Percentiles rank a stretch among this genome's conserved stretches.
phyloP scores from a whole-genome alignment of 2,888 invertebrate species.

The Imbricaverruca yamaguchii region DNA sequence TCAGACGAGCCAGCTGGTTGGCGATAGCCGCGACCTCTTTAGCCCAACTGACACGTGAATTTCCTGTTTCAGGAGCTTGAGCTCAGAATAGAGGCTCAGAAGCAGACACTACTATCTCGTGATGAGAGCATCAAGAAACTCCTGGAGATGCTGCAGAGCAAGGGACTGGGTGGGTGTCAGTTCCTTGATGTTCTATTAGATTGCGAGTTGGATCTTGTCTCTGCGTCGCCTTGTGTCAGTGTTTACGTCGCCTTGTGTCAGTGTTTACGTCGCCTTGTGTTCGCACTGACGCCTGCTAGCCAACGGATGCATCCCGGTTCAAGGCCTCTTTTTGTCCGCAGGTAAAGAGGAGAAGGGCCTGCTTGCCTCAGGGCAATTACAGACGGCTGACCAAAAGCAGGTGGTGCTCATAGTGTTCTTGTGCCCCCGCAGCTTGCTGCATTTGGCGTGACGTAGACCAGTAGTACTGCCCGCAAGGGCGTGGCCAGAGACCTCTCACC shows the following conservation, averaged over 20 bases:
- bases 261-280: not conserved
- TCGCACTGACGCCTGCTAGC: not conserved
- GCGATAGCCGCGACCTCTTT: no score
- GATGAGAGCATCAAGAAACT: slow-evolving; percentile 98
- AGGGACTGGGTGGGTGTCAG: slow-evolving; percentile 81
- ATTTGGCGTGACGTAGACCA: no score
- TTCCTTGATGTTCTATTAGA: no score
- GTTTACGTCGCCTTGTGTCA: not conserved
- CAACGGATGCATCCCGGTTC: not conserved
- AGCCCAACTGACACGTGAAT: not conserved
- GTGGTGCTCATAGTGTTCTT: slow-evolving; percentile 48
- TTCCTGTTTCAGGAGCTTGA: slow-evolving; percentile 69
- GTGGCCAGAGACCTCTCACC: no score
- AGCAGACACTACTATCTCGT: slow-evolving; percentile 90
- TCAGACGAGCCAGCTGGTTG: no score
- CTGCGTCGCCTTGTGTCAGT: not conserved
- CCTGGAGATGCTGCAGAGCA: slow-evolving; percentile 95
- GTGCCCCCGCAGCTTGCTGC: not conserved
- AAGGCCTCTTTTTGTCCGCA: not conserved
- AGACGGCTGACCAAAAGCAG: slow-evolving; percentile 93
- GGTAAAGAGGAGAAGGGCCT: slow-evolving; percentile 81
- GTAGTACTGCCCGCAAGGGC: no score
- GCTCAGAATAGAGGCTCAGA: slow-evolving; percentile 93
- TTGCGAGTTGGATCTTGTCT: no score
- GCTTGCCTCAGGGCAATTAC: slow-evolving; percentile 94